Evolutionary conservation across 2,888 invertebrate species (phyloP).

Genomic region (Brenthis daphne): DNA sequence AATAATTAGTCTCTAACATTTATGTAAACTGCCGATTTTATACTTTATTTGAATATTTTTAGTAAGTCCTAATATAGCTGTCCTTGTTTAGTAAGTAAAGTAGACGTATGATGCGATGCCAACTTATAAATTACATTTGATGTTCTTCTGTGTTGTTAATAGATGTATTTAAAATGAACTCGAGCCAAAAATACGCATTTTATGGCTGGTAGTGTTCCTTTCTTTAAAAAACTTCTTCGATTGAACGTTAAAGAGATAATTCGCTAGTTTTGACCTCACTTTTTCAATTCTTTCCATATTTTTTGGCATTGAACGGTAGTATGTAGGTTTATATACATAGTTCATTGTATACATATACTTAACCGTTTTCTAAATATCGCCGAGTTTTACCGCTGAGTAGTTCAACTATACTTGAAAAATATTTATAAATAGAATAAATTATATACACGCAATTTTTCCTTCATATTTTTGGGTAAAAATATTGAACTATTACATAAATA

Average conservation of each 20-base stretch:
- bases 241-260: background rate
- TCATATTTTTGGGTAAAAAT: conserved; percentile 6
- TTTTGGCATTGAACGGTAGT: conserved; percentile 10
- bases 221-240: background rate
- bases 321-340: conserved; percentile 8
- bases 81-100: background rate
- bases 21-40: conserved; percentile 12
- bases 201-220: background rate
- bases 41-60: background rate
- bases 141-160: conserved; percentile 13
- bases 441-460: no score
- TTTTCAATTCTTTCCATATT: conserved; percentile 24
- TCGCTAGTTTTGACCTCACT: conserved; percentile 38
- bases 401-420: no score
- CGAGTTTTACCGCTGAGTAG: no score
- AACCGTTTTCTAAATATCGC: conserved; percentile 1
- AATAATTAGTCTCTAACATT: background rate
- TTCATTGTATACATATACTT: background rate
- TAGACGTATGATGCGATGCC: conserved; percentile 2
- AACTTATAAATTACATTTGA: background rate
- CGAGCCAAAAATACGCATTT: conserved; percentile 17
- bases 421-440: no score
- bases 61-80: conserved; percentile 1
- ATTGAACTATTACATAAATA: background rate
- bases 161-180: conserved; percentile 11